A percentile compares a stretch with the other conserved stretches of the same genome.
Evolutionary conservation across 2,888 invertebrate genomes (phyloP).

Genomic region (Erynnis tages): DNA sequence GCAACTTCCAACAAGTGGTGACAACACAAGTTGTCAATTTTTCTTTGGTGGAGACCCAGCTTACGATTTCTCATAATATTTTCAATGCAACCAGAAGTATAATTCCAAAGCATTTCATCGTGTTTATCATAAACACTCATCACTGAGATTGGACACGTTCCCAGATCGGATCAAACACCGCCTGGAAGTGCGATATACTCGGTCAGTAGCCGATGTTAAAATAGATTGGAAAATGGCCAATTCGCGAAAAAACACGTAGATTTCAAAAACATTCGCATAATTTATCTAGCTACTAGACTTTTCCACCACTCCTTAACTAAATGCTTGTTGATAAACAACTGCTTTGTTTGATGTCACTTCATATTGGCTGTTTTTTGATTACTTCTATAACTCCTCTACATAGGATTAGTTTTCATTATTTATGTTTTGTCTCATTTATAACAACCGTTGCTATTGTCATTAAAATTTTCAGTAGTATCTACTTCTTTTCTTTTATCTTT

Average conservation of each 20-base stretch:
- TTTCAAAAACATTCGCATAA: too few relatives aligned
- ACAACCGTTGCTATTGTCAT: too few relatives aligned
- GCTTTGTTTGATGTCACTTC: too few relatives aligned
- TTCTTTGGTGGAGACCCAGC: neutral
- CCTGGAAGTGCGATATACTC: slow-evolving; percentile 8
- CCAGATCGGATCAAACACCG: neutral
- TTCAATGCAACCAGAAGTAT: neutral
- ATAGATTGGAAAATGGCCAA: slow-evolving; percentile 25
- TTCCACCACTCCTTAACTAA: too few relatives aligned
- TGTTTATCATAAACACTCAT: slow-evolving; percentile 3
- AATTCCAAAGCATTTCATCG: neutral
- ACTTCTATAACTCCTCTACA: too few relatives aligned
- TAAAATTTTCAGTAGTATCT: too few relatives aligned
- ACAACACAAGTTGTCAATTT: neutral
- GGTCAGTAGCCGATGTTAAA: slow-evolving; percentile 18
- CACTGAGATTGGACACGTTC: neutral
- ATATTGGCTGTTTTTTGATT: too few relatives aligned
- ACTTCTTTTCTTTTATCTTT: too few relatives aligned
- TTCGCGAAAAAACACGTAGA: slow-evolving; percentile 9
- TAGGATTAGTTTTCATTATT: too few relatives aligned
- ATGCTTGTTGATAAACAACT: too few relatives aligned
- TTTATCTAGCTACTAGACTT: too few relatives aligned
- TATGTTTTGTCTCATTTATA: too few relatives aligned
- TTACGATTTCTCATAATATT: neutral
- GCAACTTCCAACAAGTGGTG: neutral